phyloP scores from a whole-genome alignment of 2,888 invertebrate genomes.

The Hyalella azteca region DNA sequence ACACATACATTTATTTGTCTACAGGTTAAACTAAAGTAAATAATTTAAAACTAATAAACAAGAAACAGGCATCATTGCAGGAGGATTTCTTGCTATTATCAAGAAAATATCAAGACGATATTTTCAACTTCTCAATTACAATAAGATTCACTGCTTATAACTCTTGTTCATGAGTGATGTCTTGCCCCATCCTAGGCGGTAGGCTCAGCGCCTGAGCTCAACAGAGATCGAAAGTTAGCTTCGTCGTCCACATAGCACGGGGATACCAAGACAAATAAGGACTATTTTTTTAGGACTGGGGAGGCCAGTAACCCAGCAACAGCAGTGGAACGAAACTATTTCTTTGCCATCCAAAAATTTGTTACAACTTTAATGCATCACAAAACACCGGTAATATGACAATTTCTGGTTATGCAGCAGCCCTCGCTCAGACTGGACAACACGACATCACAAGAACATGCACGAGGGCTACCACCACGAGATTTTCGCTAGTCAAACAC shows the following conservation, averaged over 20 bases:
- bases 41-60: too few species aligned
- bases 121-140: too few species aligned
- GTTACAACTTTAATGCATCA: too few species aligned
- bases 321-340: neutral
- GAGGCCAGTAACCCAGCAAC: conserved; percentile 20
- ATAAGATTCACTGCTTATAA: too few species aligned
- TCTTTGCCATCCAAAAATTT: too few species aligned
- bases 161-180: neutral
- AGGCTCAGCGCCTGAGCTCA: neutral
- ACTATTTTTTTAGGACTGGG: neutral
- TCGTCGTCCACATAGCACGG: conserved; percentile 14
- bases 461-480: conserved; percentile 14
- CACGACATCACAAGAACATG: neutral
- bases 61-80: too few species aligned
- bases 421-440: neutral
- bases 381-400: neutral
- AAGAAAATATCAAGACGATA: too few species aligned
- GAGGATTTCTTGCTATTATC: too few species aligned
- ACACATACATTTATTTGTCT: too few species aligned
- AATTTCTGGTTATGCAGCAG: neutral
- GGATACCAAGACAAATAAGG: neutral
- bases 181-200: neutral
- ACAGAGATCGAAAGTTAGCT: conserved; percentile 5
- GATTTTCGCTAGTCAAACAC: conserved; percentile 5
- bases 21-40: too few species aligned